Evolutionary conservation across 2,113 vertebrate genomes (phyloP).

Genomic region (Marmota monax): DNA sequence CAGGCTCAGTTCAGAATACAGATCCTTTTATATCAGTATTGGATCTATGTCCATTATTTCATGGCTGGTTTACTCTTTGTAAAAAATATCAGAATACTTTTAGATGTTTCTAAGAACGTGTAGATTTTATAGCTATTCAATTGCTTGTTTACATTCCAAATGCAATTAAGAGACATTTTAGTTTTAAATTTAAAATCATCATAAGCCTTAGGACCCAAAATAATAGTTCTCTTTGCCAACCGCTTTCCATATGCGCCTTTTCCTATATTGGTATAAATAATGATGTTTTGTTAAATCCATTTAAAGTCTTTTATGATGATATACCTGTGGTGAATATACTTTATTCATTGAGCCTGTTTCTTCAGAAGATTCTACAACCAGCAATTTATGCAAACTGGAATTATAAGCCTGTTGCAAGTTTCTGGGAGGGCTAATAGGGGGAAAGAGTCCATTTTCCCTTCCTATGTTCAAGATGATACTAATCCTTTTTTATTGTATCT

Average conservation of each 20-base stretch:
- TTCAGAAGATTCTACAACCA: background rate
- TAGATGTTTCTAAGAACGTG: background rate
- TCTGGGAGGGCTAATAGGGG: background rate
- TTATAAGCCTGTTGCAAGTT: background rate
- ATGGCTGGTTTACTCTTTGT: background rate
- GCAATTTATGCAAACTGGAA: background rate
- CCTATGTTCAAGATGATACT: background rate
- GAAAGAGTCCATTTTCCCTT: background rate
- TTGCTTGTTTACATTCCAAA: background rate
- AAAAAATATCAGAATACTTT: conserved; percentile 3
- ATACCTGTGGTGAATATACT: background rate
- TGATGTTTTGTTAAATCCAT: background rate
- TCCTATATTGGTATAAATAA: background rate
- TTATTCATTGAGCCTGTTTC: background rate
- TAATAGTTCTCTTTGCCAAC: background rate
- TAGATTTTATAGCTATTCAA: background rate
- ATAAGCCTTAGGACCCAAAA: background rate
- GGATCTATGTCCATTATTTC: background rate
- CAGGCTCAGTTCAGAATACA: background rate
- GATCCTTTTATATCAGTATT: background rate
- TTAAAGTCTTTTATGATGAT: conserved; percentile 38
- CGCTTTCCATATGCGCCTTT: background rate
- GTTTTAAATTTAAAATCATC: conserved; percentile 30
- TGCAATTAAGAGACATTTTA: background rate
- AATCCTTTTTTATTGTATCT: background rate